Conservation (phyloP, 2,113 vertebrate genomes). For the Vanacampus margaritifer region DNA sequence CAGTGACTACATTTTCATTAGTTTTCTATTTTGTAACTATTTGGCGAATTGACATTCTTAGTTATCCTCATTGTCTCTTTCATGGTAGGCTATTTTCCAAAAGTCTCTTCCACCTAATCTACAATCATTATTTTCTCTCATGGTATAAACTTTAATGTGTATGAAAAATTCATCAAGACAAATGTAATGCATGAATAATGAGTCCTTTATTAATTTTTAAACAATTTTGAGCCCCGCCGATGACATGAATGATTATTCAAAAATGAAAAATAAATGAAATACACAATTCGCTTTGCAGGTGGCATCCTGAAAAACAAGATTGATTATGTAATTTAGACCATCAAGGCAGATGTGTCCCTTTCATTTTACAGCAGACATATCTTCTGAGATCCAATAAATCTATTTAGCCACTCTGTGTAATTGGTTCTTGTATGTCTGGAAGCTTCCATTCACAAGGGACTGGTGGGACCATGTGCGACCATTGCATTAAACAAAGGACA, state of each 20-base stretch:
- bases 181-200: background rate
- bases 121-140: background rate
- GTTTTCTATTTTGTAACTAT: no score
- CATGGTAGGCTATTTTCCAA: background rate
- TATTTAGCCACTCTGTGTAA: conserved; percentile 46
- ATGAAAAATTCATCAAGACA: background rate
- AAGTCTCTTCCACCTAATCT: background rate
- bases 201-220: background rate
- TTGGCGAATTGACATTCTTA: background rate
- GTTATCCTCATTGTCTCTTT: background rate
- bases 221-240: background rate
- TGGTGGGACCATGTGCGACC: conserved; percentile 45
- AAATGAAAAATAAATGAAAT: background rate
- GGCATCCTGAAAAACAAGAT: conserved; percentile 15
- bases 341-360: conserved; percentile 16
- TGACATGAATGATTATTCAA: background rate
- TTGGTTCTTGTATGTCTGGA: conserved; percentile 21
- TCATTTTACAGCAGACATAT: conserved; percentile 14
- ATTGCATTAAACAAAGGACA: conserved; percentile 27
- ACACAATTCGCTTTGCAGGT: no score
- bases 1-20: no score
- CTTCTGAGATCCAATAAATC: conserved; percentile 34
- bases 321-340: conserved; percentile 33
- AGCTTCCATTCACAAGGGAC: conserved; percentile 35
- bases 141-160: background rate